phyloP scores from a whole-genome alignment of 2,888 invertebrate species.

The Lasioglossum villosulum region DNA sequence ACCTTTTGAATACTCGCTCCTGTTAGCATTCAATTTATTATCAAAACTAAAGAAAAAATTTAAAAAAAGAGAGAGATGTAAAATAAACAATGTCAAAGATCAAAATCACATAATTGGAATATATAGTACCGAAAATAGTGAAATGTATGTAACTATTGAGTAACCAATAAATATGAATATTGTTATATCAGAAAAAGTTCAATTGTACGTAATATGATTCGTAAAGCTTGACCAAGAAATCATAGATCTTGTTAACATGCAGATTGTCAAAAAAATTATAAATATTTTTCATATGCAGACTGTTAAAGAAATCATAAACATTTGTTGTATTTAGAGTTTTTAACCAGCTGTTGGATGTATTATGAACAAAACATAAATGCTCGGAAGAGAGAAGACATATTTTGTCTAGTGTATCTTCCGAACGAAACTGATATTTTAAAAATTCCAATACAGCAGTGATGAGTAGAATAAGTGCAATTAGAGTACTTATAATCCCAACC shows the following conservation, averaged over 20 bases:
- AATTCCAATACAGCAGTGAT: constrained; percentile 74
- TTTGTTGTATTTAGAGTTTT: neutral
- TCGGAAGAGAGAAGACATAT: neutral
- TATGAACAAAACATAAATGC: constrained; percentile 12
- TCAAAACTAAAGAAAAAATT: constrained; percentile 60
- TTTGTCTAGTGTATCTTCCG: neutral
- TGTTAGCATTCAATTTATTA: constrained; percentile 71
- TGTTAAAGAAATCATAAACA: constrained; percentile 63
- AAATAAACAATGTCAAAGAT: constrained; percentile 57
- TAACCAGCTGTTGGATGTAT: constrained; percentile 58
- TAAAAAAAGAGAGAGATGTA: constrained; percentile 28
- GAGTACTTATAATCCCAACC: constrained; percentile 80
- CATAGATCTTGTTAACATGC: constrained; percentile 53
- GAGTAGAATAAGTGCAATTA: constrained; percentile 79
- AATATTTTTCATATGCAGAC: constrained; percentile 43
- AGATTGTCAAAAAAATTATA: constrained; percentile 60
- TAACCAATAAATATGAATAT: constrained; percentile 27
- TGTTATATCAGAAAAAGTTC: neutral
- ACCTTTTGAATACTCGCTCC: constrained; percentile 73
- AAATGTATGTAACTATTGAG: constrained; percentile 34
- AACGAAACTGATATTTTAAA: constrained; percentile 62
- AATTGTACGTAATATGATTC: constrained; percentile 46
- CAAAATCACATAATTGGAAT: constrained; percentile 39
- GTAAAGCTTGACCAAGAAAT: constrained; percentile 54
- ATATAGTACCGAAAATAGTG: constrained; percentile 21